phyloP scores from a whole-genome alignment of 2,888 invertebrate genomes.

The Scaptodrosophila latifasciaeformis region DNA sequence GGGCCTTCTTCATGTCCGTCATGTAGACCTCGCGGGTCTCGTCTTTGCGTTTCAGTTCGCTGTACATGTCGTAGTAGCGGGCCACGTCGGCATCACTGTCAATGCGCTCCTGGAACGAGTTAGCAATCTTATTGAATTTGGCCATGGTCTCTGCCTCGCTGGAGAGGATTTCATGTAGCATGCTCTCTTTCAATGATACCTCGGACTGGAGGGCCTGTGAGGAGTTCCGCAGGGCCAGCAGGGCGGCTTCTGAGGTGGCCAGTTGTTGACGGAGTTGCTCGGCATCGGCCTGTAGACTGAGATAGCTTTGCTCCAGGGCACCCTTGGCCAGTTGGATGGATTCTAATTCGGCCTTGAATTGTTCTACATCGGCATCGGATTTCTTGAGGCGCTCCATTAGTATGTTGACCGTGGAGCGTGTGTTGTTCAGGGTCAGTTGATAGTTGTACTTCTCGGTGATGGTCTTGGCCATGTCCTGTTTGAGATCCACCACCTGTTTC shows the following conservation, averaged over 20 bases:
- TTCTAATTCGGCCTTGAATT: slow-evolving; percentile 72
- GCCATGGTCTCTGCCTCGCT: slow-evolving; percentile 74
- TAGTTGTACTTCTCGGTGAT: slow-evolving; percentile 75
- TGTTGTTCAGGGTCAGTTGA: slow-evolving; percentile 73
- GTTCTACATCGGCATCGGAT: slow-evolving; percentile 75
- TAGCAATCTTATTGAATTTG: slow-evolving; percentile 75
- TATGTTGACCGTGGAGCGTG: slow-evolving; percentile 74
- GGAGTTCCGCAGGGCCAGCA: slow-evolving; percentile 64
- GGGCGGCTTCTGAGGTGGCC: slow-evolving; percentile 62
- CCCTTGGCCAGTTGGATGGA: slow-evolving; percentile 68
- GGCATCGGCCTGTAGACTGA: slow-evolving; percentile 65
- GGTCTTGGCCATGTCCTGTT: slow-evolving; percentile 72
- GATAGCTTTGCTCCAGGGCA: slow-evolving; percentile 68
- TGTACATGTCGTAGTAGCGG: slow-evolving; percentile 73
- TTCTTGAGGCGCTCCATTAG: slow-evolving; percentile 75
- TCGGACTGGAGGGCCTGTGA: slow-evolving; percentile 72
- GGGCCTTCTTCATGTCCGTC: slow-evolving; percentile 74
- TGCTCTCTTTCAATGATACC: slow-evolving; percentile 74
- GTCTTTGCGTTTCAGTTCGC: slow-evolving; percentile 73
- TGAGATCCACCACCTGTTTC: slow-evolving; percentile 72
- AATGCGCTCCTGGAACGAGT: slow-evolving; percentile 75
- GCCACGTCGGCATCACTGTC: slow-evolving; percentile 73
- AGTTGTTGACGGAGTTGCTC: slow-evolving; percentile 60
- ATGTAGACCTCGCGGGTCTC: slow-evolving; percentile 74
- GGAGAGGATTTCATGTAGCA: slow-evolving; percentile 72